A percentile compares a stretch with the other conserved stretches of the same genome.
Evolutionary conservation across 2,888 invertebrate species (phyloP).

Genomic region (Oscheius myriophilus): DNA sequence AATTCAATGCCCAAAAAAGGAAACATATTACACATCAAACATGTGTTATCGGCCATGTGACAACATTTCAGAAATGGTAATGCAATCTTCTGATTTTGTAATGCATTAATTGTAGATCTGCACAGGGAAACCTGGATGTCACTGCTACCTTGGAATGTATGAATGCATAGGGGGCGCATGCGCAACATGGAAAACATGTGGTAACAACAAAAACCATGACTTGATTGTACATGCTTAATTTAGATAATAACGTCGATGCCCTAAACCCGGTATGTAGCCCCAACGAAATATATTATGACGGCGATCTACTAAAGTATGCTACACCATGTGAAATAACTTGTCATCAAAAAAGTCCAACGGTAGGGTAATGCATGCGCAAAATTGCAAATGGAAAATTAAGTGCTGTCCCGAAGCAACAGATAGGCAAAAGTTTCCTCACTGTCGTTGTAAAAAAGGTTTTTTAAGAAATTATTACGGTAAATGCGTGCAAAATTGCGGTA

Average conservation of each 20-base stretch:
- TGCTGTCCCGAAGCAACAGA: background rate
- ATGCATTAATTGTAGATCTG: background rate
- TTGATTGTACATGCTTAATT: background rate
- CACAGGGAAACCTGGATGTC: constrained; percentile 1
- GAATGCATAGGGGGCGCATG: background rate
- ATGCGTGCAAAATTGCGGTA: constrained; percentile 4
- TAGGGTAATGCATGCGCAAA: no score
- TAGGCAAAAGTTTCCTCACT: background rate
- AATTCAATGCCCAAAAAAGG: background rate
- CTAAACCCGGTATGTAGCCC: background rate
- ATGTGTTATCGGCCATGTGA: background rate
- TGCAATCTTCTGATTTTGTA: background rate
- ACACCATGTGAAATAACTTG: no score
- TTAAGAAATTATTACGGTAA: background rate
- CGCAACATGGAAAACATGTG: background rate
- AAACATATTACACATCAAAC: background rate
- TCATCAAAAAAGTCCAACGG: no score
- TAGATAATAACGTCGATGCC: background rate
- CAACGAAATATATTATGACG: no score
- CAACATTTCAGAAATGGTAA: background rate
- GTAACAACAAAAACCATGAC: background rate
- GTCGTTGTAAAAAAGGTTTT: constrained; percentile 1
- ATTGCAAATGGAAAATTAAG: background rate
- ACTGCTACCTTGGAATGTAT: constrained; percentile 3
- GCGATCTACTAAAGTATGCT: no score